A percentile compares a stretch with the other conserved stretches of the same genome.
Evolutionary conservation across 30 jellyfish, hydroid and myxozoan species (phyloP).

Genomic region (Aurelia sp.): DNA sequence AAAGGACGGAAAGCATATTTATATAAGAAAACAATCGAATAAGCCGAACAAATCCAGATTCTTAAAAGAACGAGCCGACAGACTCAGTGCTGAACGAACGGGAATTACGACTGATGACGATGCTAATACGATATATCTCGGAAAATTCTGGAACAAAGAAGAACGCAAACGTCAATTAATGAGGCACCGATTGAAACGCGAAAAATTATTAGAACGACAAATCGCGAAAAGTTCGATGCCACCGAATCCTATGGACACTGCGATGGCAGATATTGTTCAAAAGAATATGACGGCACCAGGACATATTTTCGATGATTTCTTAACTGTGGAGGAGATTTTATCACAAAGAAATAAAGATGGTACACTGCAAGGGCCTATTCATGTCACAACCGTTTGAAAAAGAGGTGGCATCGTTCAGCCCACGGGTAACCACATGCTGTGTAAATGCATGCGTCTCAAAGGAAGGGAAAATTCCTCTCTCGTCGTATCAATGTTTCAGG

Average conservation of each 20-base stretch:
- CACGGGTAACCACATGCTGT: too few species aligned
- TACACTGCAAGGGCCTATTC: constrained; percentile 87
- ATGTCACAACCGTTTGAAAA: constrained; percentile 89
- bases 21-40: constrained; percentile 80
- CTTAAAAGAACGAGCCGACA: constrained; percentile 90
- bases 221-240: constrained; percentile 61
- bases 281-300: constrained; percentile 91
- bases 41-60: constrained; percentile 76
- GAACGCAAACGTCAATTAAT: constrained; percentile 86
- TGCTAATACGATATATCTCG: constrained; percentile 87
- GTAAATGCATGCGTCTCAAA: too few species aligned
- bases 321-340: constrained; percentile 91
- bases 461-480: too few species aligned
- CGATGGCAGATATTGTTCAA: constrained; percentile 93
- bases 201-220: constrained; percentile 78
- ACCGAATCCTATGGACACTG: constrained; percentile 81
- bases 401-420: not conserved
- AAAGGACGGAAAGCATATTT: constrained; percentile 97
- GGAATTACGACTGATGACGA: constrained; percentile 98
- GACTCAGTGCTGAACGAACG: constrained; percentile 84
- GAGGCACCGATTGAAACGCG: constrained; percentile 89
- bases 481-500: too few species aligned
- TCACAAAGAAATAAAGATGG: constrained; percentile 96
- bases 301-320: constrained; percentile 81
- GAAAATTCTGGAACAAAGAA: constrained; percentile 94